Conservation (phyloP, 2,888 invertebrate species). For the Dioctria rufipes region DNA sequence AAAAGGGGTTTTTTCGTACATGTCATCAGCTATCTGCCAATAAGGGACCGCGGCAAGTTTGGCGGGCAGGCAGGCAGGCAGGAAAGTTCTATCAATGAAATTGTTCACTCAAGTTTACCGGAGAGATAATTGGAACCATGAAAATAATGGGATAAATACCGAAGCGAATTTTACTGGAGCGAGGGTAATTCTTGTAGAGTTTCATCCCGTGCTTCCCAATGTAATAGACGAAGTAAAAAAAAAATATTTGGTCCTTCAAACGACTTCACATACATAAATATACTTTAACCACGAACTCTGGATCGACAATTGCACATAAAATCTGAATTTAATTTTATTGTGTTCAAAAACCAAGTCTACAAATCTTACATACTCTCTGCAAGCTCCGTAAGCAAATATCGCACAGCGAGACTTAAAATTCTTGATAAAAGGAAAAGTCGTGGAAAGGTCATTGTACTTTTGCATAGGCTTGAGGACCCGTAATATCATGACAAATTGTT, state of each 20-base stretch:
- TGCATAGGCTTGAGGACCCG: background rate
- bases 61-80: background rate
- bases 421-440: background rate
- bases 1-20: conserved; percentile 38
- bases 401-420: background rate
- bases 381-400: background rate
- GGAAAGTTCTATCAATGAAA: conserved; percentile 27
- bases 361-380: background rate
- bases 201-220: background rate
- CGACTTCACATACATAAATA: background rate
- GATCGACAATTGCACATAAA: no score
- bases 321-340: no score
- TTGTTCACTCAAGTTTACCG: conserved; percentile 49
- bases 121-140: conserved; percentile 43
- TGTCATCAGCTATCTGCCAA: conserved; percentile 2
- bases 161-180: conserved; percentile 8
- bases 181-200: conserved; percentile 5
- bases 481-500: background rate
- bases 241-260: background rate
- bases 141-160: conserved; percentile 45
- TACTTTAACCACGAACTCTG: no score
- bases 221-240: background rate
- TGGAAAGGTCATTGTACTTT: background rate
- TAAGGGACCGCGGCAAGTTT: background rate
- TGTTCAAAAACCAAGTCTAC: no score